Conservation (phyloP, 2,888 invertebrate genomes). For the Agrochola circellaris region DNA sequence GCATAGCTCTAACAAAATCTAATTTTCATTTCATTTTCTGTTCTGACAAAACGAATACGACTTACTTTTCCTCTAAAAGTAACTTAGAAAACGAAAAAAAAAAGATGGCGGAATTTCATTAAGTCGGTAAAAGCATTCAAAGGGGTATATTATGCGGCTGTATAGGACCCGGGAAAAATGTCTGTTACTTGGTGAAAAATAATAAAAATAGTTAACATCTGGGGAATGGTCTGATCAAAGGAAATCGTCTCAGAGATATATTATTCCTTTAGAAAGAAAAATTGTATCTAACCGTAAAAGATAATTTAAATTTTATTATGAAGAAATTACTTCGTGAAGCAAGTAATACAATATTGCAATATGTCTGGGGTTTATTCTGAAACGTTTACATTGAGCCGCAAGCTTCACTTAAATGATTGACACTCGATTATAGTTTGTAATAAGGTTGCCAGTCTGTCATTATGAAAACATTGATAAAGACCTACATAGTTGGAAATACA, state of each 20-base stretch:
- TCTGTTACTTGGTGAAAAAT: constrained; percentile 18
- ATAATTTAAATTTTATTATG: neutral
- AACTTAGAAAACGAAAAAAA: constrained; percentile 20
- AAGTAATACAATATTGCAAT: constrained; percentile 10
- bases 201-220: constrained; percentile 18
- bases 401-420: constrained; percentile 41
- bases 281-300: neutral
- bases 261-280: neutral
- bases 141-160: constrained; percentile 58
- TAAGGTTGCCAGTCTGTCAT: constrained; percentile 20
- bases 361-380: constrained; percentile 8
- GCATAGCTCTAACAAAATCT: constrained; percentile 9
- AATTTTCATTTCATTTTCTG: constrained; percentile 28
- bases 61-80: constrained; percentile 7
- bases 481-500: neutral
- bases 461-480: neutral
- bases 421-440: constrained; percentile 44
- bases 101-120: constrained; percentile 55
- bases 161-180: constrained; percentile 17
- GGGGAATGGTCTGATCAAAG: constrained; percentile 24
- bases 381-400: constrained; percentile 24
- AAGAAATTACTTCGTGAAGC: neutral
- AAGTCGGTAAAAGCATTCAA: constrained; percentile 54
- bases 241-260: neutral
- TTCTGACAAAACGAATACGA: constrained; percentile 19